Conservation (phyloP, 2,113 vertebrate species). For the Eleginops maclovinus region DNA sequence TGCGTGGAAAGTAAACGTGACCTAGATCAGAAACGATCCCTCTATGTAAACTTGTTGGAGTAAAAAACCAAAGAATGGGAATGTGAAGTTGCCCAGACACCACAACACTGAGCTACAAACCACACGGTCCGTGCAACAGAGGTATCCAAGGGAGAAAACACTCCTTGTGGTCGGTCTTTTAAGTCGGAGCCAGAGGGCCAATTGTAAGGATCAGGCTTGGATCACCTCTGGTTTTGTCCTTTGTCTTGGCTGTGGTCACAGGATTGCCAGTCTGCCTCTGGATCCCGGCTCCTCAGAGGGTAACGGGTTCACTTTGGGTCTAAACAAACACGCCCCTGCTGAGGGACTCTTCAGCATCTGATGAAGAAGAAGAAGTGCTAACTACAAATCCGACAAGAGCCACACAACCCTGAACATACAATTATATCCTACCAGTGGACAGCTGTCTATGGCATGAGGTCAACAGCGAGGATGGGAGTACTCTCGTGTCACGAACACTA, state of each 20-base stretch:
- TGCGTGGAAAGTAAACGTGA: constrained; percentile 46
- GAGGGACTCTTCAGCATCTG: constrained; percentile 36
- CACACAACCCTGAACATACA: constrained; percentile 58
- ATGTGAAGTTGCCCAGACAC: constrained; percentile 36
- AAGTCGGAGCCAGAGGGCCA: constrained; percentile 62
- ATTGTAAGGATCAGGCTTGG: constrained; percentile 70
- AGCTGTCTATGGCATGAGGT: constrained; percentile 45
- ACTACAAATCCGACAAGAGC: constrained; percentile 72
- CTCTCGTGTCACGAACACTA: constrained; percentile 27
- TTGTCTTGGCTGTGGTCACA: constrained; percentile 64
- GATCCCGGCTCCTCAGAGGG: constrained; percentile 43
- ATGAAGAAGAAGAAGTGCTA: constrained; percentile 61
- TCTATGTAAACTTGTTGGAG: constrained; percentile 48
- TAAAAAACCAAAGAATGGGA: constrained; percentile 36
- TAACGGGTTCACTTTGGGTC: constrained; percentile 64
- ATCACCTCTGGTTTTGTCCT: constrained; percentile 71
- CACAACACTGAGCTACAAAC: constrained; percentile 50
- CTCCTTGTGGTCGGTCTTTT: constrained; percentile 65
- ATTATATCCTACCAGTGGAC: constrained; percentile 66
- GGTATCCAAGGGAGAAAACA: constrained; percentile 43
- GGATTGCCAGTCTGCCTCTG: constrained; percentile 64
- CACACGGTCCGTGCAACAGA: constrained; percentile 52
- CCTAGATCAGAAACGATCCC: constrained; percentile 39
- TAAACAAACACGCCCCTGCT: constrained; percentile 60
- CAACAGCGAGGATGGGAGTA: constrained; percentile 50